Evolutionary conservation across 1,140 invertebrate genomes (phyloP).

Genomic region (Mizuhopecten yessoensis): DNA sequence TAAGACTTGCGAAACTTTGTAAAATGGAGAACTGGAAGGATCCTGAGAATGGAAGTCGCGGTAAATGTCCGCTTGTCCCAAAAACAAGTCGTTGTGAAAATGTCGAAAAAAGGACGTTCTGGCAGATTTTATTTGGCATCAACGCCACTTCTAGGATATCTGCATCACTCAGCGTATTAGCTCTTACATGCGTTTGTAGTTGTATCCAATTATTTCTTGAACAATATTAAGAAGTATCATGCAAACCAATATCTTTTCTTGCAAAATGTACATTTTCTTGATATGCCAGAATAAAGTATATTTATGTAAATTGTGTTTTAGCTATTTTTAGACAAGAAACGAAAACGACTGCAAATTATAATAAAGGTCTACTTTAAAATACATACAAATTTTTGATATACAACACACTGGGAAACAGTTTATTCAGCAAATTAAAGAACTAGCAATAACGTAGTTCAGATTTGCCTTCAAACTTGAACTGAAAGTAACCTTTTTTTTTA

Average conservation of each 20-base stretch:
- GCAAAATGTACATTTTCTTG: slow-evolving; percentile 25
- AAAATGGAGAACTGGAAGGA: slow-evolving; percentile 46
- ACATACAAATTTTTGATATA: no score
- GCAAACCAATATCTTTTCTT: background rate
- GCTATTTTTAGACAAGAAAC: background rate
- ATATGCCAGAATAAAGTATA: slow-evolving; percentile 23
- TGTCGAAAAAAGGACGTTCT: background rate
- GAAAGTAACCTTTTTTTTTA: no score
- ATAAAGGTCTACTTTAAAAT: no score
- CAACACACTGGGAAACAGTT: no score
- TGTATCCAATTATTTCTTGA: background rate
- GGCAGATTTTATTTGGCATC: background rate
- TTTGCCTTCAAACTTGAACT: no score
- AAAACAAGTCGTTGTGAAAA: background rate
- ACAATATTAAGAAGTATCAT: background rate
- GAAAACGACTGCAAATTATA: no score
- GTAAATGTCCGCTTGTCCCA: background rate
- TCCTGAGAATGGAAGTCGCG: background rate
- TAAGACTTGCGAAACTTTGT: slow-evolving; percentile 42
- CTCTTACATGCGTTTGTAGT: background rate
- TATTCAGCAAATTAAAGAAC: no score
- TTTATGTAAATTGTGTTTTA: slow-evolving; percentile 23
- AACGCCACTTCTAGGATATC: background rate
- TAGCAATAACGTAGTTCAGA: no score
- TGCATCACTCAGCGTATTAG: background rate